These are phyloP conservation scores for Argyresthia goedartella DNA, from an alignment of 2,888 invertebrate genomes.

Conservation along the genomic window DNA sequence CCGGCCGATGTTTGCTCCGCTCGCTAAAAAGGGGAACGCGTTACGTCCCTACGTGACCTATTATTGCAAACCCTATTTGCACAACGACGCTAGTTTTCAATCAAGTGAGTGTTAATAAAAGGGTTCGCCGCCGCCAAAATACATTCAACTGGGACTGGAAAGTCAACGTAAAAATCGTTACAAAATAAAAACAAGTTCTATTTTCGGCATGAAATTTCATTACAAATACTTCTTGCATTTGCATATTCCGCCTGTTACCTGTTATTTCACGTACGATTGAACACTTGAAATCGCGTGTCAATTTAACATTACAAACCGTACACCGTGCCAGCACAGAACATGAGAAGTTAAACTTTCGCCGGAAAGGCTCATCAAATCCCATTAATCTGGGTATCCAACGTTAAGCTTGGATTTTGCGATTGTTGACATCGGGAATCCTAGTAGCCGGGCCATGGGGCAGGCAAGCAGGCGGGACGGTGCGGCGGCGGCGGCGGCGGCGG, in stretches of 20 bases:
- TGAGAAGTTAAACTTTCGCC: no score
- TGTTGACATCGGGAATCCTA: constrained; percentile 57
- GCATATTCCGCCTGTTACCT: no score
- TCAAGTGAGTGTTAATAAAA: not conserved
- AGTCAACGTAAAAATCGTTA: no score
- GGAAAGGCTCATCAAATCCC: constrained; percentile 34
- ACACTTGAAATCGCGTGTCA: no score
- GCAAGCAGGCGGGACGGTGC: no score
- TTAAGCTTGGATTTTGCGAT: constrained; percentile 60
- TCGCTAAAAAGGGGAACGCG: constrained; percentile 42
- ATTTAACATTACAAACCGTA: no score
- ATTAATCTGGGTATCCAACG: constrained; percentile 58
- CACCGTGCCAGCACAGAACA: no score
- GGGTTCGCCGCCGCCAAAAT: not conserved
- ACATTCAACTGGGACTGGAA: not conserved
- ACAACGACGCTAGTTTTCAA: not conserved
- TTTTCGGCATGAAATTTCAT: no score
- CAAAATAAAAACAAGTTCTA: no score
- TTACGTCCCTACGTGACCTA: constrained; percentile 48
- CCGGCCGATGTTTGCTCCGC: not conserved
- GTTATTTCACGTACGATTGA: no score
- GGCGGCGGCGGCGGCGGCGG: no score
- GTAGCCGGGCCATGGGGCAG: constrained; percentile 30
- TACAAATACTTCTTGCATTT: no score
- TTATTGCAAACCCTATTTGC: constrained; percentile 19